Conservation (phyloP, 2,888 invertebrate species). For the Caenorhabditis zanzibari region DNA sequence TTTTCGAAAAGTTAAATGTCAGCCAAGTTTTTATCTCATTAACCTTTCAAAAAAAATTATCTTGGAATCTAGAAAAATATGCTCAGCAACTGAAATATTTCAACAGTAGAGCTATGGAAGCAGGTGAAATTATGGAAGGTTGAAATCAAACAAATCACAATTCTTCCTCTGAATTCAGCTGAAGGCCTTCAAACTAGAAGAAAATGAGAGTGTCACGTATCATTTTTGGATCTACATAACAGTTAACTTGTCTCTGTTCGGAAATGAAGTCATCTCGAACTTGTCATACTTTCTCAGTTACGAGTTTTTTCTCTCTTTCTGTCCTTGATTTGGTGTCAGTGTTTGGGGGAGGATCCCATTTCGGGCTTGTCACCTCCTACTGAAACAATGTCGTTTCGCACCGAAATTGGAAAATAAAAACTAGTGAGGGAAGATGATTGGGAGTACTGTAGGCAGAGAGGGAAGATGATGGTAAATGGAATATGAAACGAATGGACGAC, state of each 20-base stretch:
- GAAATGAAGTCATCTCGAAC: slow-evolving; percentile 39
- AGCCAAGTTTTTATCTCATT: too few relatives aligned
- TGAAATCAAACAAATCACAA: slow-evolving; percentile 11
- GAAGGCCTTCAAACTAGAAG: background rate
- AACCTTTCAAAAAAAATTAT: too few relatives aligned
- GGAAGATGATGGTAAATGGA: slow-evolving; percentile 1
- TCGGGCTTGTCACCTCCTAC: slow-evolving; percentile 60
- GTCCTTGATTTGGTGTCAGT: slow-evolving; percentile 44
- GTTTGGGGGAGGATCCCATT: slow-evolving; percentile 31
- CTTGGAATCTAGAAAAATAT: background rate
- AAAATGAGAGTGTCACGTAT: slow-evolving; percentile 30
- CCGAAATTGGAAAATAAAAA: slow-evolving; percentile 45
- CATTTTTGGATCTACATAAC: background rate
- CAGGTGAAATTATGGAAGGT: slow-evolving; percentile 16
- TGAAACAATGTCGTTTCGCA: slow-evolving; percentile 61
- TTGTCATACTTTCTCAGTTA: slow-evolving; percentile 30
- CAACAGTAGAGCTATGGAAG: background rate
- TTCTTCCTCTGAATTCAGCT: slow-evolving; percentile 11
- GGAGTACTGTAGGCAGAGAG: background rate
- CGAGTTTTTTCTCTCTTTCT: slow-evolving; percentile 15
- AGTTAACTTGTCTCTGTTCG: slow-evolving; percentile 31
- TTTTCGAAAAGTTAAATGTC: too few relatives aligned
- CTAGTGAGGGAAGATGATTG: slow-evolving; percentile 7
- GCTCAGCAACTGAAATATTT: background rate
- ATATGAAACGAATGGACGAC: background rate